These are phyloP conservation scores for Cybosia mesomella DNA, from an alignment of 2,888 invertebrate species.

Conservation along the genomic window DNA sequence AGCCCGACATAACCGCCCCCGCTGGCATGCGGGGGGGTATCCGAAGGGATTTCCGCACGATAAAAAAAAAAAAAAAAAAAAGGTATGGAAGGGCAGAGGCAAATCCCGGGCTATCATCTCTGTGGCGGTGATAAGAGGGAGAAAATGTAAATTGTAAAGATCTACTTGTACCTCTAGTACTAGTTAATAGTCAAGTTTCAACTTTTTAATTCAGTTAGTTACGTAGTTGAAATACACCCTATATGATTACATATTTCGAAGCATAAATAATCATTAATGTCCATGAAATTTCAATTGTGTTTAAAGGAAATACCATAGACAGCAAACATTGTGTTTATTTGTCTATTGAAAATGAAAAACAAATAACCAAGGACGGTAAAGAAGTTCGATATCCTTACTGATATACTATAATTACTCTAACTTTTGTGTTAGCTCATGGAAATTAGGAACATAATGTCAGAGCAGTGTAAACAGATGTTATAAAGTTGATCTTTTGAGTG, in stretches of 20 bases:
- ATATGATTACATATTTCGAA: neutral
- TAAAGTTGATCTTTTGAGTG: neutral
- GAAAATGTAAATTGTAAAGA: too few relatives aligned
- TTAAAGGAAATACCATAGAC: neutral
- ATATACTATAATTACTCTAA: neutral
- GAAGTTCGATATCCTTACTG: neutral
- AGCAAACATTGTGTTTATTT: neutral
- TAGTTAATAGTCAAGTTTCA: neutral
- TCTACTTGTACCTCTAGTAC: neutral
- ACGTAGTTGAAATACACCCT: neutral
- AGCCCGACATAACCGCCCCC: too few relatives aligned
- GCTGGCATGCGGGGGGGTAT: too few relatives aligned
- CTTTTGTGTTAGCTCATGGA: neutral
- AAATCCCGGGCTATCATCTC: too few relatives aligned
- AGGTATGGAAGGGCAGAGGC: too few relatives aligned
- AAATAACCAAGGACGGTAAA: slow-evolving; percentile 14
- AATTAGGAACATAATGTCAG: neutral
- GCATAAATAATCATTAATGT: neutral
- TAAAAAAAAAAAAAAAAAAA: too few relatives aligned
- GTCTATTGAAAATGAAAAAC: slow-evolving; percentile 9
- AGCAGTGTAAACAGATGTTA: neutral
- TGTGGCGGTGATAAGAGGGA: too few relatives aligned
- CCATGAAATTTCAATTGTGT: neutral
- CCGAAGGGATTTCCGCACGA: too few relatives aligned
- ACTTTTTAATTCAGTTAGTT: neutral